A percentile compares a stretch with the other conserved stretches of the same genome.
phyloP scores from a whole-genome alignment of 2,797 vertebrate genomes.

The Macroramphosus scolopax region DNA sequence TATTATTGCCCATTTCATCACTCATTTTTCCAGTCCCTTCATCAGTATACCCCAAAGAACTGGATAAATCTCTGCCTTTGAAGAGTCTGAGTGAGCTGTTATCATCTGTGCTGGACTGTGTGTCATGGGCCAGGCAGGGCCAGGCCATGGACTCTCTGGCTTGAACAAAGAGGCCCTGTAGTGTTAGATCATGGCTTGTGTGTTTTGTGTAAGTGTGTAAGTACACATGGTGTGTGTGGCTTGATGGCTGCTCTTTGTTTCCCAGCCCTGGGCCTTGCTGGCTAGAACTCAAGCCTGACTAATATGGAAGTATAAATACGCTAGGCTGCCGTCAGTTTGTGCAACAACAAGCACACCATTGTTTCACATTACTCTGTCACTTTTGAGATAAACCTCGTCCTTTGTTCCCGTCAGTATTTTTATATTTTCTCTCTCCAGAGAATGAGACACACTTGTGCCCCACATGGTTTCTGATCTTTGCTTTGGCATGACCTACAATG shows the following conservation, averaged over 20 bases:
- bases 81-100: constrained; percentile 53
- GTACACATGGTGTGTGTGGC: constrained; percentile 10
- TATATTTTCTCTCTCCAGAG: constrained; percentile 34
- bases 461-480: constrained; percentile 16
- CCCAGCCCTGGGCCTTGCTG: constrained; percentile 63
- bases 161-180: constrained; percentile 71
- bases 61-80: constrained; percentile 63
- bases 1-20: constrained; percentile 45
- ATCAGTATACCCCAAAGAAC: constrained; percentile 45
- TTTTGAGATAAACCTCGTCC: constrained; percentile 62
- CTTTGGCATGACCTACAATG: constrained; percentile 10
- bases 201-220: not conserved
- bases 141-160: constrained; percentile 41
- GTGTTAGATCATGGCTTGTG: constrained; percentile 50
- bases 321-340: constrained; percentile 62
- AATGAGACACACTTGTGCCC: constrained; percentile 29
- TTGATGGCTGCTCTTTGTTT: constrained; percentile 72
- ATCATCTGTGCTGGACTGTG: constrained; percentile 50
- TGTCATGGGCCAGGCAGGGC: constrained; percentile 57
- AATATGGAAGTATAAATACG: constrained; percentile 79
- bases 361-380: constrained; percentile 66
- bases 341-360: constrained; percentile 70
- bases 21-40: constrained; percentile 46
- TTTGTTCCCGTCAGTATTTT: constrained; percentile 53
- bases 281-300: constrained; percentile 70